Conservation (phyloP, 2,113 vertebrate species). For the Brachirus orientalis region DNA sequence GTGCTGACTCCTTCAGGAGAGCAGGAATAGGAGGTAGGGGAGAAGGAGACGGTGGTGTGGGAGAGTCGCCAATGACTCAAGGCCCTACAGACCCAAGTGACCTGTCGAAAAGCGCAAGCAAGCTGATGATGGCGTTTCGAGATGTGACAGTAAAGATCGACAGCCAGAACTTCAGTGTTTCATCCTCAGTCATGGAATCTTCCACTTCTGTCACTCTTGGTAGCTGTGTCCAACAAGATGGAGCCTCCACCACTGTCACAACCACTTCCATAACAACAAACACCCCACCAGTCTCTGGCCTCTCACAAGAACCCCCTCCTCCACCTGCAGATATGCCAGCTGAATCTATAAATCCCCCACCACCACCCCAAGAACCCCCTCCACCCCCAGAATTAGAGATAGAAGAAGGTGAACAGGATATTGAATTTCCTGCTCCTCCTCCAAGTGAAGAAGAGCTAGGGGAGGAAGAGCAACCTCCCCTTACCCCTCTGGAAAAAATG, state of each 20-base stretch:
- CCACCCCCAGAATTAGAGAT: slow-evolving; percentile 67
- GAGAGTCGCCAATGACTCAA: slow-evolving; percentile 52
- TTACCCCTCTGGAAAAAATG: slow-evolving; percentile 73
- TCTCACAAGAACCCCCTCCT: slow-evolving; percentile 43
- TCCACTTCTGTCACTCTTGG: slow-evolving; percentile 90
- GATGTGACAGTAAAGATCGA: slow-evolving; percentile 97
- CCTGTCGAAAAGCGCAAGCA: slow-evolving; percentile 88
- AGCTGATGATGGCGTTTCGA: slow-evolving; percentile 98
- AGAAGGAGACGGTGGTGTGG: slow-evolving; percentile 40
- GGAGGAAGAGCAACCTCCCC: slow-evolving; percentile 63
- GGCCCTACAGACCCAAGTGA: slow-evolving; percentile 76
- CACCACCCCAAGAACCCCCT: slow-evolving; percentile 69
- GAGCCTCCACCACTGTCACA: slow-evolving; percentile 20
- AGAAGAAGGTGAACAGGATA: slow-evolving; percentile 60
- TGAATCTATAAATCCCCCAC: slow-evolving; percentile 57
- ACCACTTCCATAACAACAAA: slow-evolving; percentile 39
- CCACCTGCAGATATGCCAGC: slow-evolving; percentile 49
- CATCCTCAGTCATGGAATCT: slow-evolving; percentile 88
- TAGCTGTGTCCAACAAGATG: slow-evolving; percentile 84
- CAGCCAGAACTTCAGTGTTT: slow-evolving; percentile 93
- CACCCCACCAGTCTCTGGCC: slow-evolving; percentile 21
- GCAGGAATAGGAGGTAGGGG: slow-evolving; percentile 64
- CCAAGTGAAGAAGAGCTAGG: slow-evolving; percentile 75
- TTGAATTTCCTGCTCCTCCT: slow-evolving; percentile 81
- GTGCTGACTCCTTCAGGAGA: slow-evolving; percentile 85